Evolutionary conservation across 2,888 invertebrate genomes (phyloP), one percentile per base, ranked within the genome.

Genomic region (Macrosiphum euphorbiae): DNA sequence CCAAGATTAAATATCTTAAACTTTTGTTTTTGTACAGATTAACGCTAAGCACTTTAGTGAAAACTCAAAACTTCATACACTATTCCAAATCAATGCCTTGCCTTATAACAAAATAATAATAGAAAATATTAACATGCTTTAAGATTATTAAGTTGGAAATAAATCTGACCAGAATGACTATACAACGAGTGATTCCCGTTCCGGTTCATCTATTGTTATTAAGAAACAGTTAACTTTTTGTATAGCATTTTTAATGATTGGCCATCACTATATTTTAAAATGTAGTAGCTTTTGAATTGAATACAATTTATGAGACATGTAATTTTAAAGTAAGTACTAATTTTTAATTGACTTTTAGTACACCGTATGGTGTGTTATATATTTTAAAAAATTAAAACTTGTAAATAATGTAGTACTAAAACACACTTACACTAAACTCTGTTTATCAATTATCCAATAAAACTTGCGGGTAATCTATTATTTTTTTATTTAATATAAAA

Each of bases 1-100:
- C 28, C 1, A 26, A 44, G 85, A 47, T 86, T n/a, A 47, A 41
- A 44, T 47, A 28, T 89, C 61, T 61, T 44, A 61, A 89, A 61
- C 44, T 58, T 89, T 41, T 28, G 89, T 61, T 61, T 47, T 44
- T 35, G 28, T 44, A 61, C 28, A 44, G 26, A 47, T 61, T 44
- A 44, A 89, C 61, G 44, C 58, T 61, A 61, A 61, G 58, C 61
- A 47, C 28, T 89, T 44, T 44, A 20, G 28, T n/a, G 44, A 47
- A 89, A 89, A 89, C 61, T 89, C 10, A 10, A 88, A 41, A 88
- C 55, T 88, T 78, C 78, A 35, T 35, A 78, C 11, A 41, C 35
- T 78, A 78, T 35, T 44, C 28, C 26, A 85, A 85, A 44, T 44
- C 85, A 85, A 85, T 85, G 35, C 78, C 11, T 85, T 85, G 26